Evolutionary conservation across 2,888 invertebrate species (phyloP).

Genomic region (Polia nebulosa): DNA sequence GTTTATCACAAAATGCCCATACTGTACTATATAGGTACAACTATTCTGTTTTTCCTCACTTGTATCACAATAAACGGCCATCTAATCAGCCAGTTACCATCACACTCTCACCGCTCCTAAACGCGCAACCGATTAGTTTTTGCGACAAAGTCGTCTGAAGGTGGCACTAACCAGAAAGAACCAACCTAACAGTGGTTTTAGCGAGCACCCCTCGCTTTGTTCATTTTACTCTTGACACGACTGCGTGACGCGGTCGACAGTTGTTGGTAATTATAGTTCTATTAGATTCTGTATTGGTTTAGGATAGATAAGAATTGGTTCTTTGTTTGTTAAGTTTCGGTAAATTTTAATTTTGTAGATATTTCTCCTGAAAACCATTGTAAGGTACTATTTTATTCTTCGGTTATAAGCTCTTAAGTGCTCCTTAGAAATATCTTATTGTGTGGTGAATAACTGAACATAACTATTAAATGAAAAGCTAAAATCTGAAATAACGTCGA

Average conservation of each 20-base stretch:
- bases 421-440: neutral
- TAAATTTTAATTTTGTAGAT: neutral
- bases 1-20: no score
- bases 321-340: no score
- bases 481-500: neutral
- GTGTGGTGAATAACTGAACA: neutral
- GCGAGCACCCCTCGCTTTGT: slow-evolving; percentile 46
- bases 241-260: slow-evolving; percentile 8
- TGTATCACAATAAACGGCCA: neutral
- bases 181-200: slow-evolving; percentile 50
- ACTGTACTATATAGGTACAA: no score
- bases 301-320: no score
- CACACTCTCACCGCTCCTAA: slow-evolving; percentile 15
- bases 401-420: neutral
- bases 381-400: neutral
- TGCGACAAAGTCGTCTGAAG: slow-evolving; percentile 53
- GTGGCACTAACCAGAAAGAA: slow-evolving; percentile 64
- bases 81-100: neutral
- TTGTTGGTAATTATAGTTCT: slow-evolving; percentile 5
- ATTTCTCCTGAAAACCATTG: neutral
- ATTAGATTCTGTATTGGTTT: no score
- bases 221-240: slow-evolving; percentile 25
- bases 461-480: neutral
- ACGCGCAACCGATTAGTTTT: slow-evolving; percentile 55
- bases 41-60: no score